phyloP scores from a whole-genome alignment of 2,888 invertebrate species.

The Agrochola litura region DNA sequence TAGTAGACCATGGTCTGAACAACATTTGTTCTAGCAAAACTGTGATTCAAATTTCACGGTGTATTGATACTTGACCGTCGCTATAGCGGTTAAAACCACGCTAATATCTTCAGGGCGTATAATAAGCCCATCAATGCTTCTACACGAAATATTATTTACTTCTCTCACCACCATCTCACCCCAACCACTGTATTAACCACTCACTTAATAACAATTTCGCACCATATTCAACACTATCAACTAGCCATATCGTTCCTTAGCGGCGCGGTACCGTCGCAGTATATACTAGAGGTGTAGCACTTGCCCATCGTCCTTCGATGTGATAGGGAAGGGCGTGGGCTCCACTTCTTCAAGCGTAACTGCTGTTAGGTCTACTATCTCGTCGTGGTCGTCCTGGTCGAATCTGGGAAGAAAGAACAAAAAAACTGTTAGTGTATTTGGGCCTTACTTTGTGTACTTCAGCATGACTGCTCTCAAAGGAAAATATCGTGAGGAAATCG shows the following conservation, averaged over 20 bases:
- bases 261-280: constrained; percentile 69
- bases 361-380: constrained; percentile 96
- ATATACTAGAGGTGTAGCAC: constrained; percentile 88
- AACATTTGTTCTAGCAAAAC: too few relatives aligned
- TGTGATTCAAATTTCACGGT: too few relatives aligned
- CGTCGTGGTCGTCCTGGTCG: constrained; percentile 94
- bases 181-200: constrained; percentile 10
- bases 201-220: constrained; percentile 34
- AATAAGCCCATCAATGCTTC: neutral
- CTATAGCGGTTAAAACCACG: neutral
- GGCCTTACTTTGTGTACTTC: too few relatives aligned
- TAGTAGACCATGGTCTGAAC: too few relatives aligned
- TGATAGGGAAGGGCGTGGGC: constrained; percentile 73
- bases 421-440: too few relatives aligned
- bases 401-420: constrained; percentile 73
- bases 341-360: constrained; percentile 90
- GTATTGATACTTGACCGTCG: too few relatives aligned
- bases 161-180: constrained; percentile 10
- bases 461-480: too few relatives aligned
- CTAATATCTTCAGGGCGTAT: neutral
- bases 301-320: constrained; percentile 87
- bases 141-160: neutral
- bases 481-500: too few relatives aligned
- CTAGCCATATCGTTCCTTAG: constrained; percentile 38
- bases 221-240: constrained; percentile 13